Evolutionary conservation across 2,797 vertebrate species (phyloP).

Genomic region (Tinamus major): DNA sequence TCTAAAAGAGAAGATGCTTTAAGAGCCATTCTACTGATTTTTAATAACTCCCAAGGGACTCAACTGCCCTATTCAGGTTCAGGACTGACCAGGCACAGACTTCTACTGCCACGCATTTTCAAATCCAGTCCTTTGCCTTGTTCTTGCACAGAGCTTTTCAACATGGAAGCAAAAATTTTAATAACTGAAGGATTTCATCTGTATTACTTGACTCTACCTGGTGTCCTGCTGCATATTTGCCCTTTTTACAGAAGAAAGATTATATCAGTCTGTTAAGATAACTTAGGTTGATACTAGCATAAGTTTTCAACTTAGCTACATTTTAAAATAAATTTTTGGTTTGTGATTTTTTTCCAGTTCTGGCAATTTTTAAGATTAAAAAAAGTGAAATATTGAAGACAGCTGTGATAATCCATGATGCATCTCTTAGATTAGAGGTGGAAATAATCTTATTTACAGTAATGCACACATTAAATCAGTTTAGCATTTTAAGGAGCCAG

Average conservation of each 20-base stretch:
- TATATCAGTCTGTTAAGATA: background rate
- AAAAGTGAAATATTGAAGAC: background rate
- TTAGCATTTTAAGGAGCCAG: background rate
- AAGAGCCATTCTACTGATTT: background rate
- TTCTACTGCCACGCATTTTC: accelerated
- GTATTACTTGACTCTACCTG: background rate
- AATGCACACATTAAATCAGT: background rate
- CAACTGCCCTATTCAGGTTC: background rate
- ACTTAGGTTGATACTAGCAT: background rate
- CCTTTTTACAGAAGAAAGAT: background rate
- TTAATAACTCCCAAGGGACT: background rate
- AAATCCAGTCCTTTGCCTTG: background rate
- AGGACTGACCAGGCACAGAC: background rate
- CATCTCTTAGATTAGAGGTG: background rate
- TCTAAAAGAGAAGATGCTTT: background rate
- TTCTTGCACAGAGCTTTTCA: background rate
- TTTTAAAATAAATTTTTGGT: background rate
- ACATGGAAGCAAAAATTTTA: background rate
- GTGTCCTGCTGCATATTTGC: background rate
- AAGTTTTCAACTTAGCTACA: background rate
- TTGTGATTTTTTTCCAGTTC: background rate
- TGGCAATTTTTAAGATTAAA: background rate
- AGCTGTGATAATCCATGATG: background rate
- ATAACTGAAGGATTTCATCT: background rate
- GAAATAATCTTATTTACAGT: background rate